These are phyloP conservation scores for Zaprionus africanus DNA, from an alignment of 1,140 invertebrate genomes.

Conservation along the genomic window DNA sequence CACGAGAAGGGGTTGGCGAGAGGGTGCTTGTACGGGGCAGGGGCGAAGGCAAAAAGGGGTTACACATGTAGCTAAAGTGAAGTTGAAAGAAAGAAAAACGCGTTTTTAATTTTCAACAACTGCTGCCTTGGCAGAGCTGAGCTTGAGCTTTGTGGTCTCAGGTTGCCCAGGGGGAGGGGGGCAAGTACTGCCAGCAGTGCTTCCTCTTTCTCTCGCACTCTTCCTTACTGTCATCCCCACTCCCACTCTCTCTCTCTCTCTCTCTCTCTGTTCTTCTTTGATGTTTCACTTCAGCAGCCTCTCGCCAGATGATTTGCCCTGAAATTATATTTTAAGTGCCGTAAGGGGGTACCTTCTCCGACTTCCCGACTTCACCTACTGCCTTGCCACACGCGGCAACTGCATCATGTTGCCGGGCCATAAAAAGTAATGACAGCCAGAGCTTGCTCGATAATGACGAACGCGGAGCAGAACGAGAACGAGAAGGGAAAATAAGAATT, in stretches of 20 bases:
- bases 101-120: constrained; percentile 56
- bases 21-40: no score
- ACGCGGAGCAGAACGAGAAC: constrained; percentile 3
- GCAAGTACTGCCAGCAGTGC: neutral
- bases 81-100: constrained; percentile 39
- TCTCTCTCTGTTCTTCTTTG: constrained; percentile 37
- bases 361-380: neutral
- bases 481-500: constrained; percentile 9
- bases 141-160: constrained; percentile 41
- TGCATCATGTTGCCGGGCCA: constrained; percentile 73
- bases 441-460: constrained; percentile 68
- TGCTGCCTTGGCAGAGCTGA: constrained; percentile 30
- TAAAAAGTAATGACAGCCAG: constrained; percentile 79
- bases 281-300: constrained; percentile 70
- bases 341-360: constrained; percentile 18
- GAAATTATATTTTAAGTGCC: constrained; percentile 77
- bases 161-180: neutral
- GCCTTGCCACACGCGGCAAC: constrained; percentile 59
- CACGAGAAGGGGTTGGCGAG: neutral
- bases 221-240: no score
- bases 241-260: neutral
- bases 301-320: constrained; percentile 58
- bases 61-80: constrained; percentile 33
- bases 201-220: neutral
- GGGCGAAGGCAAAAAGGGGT: neutral